Conservation (phyloP, 2,113 vertebrate species). For the Sturnira hondurensis region DNA sequence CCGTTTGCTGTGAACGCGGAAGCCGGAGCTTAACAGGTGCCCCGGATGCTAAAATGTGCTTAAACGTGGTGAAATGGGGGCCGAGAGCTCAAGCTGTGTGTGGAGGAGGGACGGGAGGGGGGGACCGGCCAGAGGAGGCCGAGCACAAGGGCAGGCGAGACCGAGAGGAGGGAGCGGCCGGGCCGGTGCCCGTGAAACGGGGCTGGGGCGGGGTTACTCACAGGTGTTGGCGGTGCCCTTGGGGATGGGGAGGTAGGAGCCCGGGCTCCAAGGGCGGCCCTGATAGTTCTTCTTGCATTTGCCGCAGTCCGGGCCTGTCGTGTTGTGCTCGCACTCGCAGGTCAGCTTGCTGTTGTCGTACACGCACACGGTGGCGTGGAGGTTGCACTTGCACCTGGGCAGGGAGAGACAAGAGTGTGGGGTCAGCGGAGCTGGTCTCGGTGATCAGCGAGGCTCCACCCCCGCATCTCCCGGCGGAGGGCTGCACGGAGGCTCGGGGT, state of each 20-base stretch:
- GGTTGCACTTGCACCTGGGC: constrained; percentile 98
- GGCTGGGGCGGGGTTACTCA: constrained; percentile 84
- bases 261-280: constrained; percentile 94
- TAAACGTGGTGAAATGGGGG: background rate
- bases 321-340: constrained; percentile 99
- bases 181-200: background rate
- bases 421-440: constrained; percentile 41
- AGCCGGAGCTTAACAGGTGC: background rate
- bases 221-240: constrained; percentile 99
- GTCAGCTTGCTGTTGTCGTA: constrained; percentile 95
- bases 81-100: background rate
- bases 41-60: background rate
- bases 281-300: constrained; percentile 98
- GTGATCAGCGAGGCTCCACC: background rate
- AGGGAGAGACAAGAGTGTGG: constrained; percentile 74
- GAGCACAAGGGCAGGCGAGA: background rate
- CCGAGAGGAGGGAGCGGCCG: background rate
- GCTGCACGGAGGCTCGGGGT: background rate
- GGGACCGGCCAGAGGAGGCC: background rate
- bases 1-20: background rate
- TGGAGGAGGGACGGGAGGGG: background rate
- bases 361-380: constrained; percentile 96
- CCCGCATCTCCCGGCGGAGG: background rate
- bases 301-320: constrained; percentile 97
- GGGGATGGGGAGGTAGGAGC: constrained; percentile 98